Conservation (phyloP, 2,113 vertebrate genomes). For the Rhinogobius similis region DNA sequence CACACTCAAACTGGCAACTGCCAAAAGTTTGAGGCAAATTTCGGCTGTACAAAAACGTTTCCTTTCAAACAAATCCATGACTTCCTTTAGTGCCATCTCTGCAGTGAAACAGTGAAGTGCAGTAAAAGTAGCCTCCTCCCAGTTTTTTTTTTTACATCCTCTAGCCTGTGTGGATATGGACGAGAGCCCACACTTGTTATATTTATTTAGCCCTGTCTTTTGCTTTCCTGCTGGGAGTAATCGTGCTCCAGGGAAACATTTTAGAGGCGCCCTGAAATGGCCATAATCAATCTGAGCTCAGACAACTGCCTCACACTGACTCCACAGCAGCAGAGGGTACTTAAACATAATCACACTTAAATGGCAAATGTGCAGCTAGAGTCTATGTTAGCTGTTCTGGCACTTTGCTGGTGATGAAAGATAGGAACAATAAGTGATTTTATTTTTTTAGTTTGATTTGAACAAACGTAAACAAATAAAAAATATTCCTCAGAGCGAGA, state of each 20-base stretch:
- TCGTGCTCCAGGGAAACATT: slow-evolving; percentile 1
- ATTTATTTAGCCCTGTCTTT: slow-evolving; percentile 5
- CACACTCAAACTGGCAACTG: background rate
- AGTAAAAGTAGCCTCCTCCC: background rate
- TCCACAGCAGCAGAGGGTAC: background rate
- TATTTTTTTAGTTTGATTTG: background rate
- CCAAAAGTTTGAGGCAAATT: background rate
- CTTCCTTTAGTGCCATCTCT: background rate
- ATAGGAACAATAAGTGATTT: background rate
- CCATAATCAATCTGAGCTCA: slow-evolving; percentile 13
- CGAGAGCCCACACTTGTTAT: background rate
- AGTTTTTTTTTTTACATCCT: background rate
- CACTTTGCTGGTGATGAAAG: background rate
- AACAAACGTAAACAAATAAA: background rate
- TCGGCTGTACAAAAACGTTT: background rate
- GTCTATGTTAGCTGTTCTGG: background rate
- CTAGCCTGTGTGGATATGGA: background rate
- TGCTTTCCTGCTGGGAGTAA: slow-evolving; percentile 5
- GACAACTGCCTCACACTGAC: background rate
- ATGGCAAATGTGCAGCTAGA: background rate
- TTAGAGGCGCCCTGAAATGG: background rate
- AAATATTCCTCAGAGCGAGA: background rate
- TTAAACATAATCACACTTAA: slow-evolving; percentile 7
- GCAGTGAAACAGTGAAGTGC: too few species aligned
- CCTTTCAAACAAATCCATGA: background rate